Base-by-base conservation (phyloP, 2,113 vertebrate genomes). In the Eublepharis macularius region DNA sequence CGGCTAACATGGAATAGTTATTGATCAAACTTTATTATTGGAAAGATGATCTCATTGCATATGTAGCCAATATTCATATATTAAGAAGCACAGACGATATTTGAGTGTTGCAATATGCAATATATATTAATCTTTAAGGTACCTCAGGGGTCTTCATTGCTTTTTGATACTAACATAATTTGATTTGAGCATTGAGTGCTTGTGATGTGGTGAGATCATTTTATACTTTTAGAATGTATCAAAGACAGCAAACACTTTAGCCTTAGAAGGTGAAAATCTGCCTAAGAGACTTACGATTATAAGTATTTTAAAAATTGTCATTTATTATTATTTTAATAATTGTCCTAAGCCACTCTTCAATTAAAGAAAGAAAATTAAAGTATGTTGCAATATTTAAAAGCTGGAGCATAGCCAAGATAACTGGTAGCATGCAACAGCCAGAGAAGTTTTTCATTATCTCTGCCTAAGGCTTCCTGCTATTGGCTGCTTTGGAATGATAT, bases 1-100 rank as follows among this genome's bases (percentile, higher is more conserved):
- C 60, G 41, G 9, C 19, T 65, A 57, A 36, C 0, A 0, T 36
- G 78, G 76, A 2, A 76, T 14, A 82, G 14, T 57, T n/a, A 76
- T 32, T 66, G 39, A 32, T 65, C 66, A 80, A 65, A 66, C 21
- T 12, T 66, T 49, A 76, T 68, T 66, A 36, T 76, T 60, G 70
- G 45, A 70, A 85, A 84, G 14, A 81, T 90, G 19, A 86, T 76
- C 76, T 60, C 36, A 73, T 80, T 73, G 6, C 13, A n/a, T 5
- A 17, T 43, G 43, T 17, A 4, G 21, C 6, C 2, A 4, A 2
- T n/a, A 43, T 82, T 0, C 69, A 90, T 26, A 24, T 84, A 85
- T 79, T 21, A 81, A n/a, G 13, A 19, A 45, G n/a, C 45, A n/a
- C 3, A 74, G 81, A 60, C 34, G 75, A 26, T 21, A 66, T 63